Evolutionary conservation across 1,140 invertebrate genomes (phyloP).

Genomic region (Hyles euphorbiae): DNA sequence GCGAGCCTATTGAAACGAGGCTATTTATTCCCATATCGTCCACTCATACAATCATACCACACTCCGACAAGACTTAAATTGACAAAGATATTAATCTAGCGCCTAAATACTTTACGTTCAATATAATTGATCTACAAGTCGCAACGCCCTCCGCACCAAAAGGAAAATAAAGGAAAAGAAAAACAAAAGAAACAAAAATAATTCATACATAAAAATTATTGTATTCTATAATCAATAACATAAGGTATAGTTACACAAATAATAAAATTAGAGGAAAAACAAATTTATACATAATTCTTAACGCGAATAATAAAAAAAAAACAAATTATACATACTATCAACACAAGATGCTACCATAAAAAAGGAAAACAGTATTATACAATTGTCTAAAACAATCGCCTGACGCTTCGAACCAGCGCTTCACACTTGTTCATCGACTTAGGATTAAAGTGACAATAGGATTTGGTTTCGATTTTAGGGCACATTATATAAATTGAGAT

Average conservation of each 20-base stretch:
- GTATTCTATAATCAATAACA: constrained; percentile 75
- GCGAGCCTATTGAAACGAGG: too few species aligned
- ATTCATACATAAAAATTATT: constrained; percentile 74
- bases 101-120: too few species aligned
- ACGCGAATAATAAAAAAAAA: constrained; percentile 67
- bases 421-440: constrained; percentile 36
- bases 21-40: too few species aligned
- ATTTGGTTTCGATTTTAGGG: constrained; percentile 64
- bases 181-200: constrained; percentile 58
- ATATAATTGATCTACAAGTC: too few species aligned
- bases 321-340: constrained; percentile 72
- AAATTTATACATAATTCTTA: constrained; percentile 75
- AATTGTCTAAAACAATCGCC: constrained; percentile 54
- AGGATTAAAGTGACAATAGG: constrained; percentile 41
- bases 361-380: constrained; percentile 48
- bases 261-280: constrained; percentile 72
- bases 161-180: constrained; percentile 35
- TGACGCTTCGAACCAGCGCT: constrained; percentile 43
- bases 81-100: constrained; percentile 4
- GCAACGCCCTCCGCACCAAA: constrained; percentile 9
- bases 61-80: neutral
- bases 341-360: constrained; percentile 62
- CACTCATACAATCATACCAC: too few species aligned
- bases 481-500: constrained; percentile 35
- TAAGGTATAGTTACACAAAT: constrained; percentile 71